Conservation (phyloP, 2,113 vertebrate species). For the Barnardius zonarius region DNA sequence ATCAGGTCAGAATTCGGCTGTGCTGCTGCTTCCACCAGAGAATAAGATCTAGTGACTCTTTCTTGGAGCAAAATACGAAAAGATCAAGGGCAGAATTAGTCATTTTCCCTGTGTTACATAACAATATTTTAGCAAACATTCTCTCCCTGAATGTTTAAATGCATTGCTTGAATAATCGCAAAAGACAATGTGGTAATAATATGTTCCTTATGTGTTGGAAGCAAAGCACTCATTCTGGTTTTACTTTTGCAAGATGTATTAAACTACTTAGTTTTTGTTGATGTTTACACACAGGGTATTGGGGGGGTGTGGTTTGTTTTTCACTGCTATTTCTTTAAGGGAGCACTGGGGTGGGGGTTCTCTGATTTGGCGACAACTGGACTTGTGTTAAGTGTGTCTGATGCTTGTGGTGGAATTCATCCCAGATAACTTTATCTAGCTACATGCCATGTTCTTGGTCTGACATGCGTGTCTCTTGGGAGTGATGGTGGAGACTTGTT, state of each 20-base stretch:
- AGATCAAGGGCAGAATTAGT: conserved; percentile 50
- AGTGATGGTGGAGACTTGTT: neutral
- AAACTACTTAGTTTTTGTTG: conserved; percentile 1
- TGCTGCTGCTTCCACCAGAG: neutral
- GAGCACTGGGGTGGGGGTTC: neutral
- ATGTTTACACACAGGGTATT: conserved; percentile 16
- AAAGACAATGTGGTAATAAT: conserved; percentile 60
- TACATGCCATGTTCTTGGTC: neutral
- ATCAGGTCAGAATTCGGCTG: neutral
- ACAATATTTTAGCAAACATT: conserved; percentile 60
- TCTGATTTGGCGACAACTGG: neutral
- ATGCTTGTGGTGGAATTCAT: neutral
- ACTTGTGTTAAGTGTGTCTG: neutral
- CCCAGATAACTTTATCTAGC: neutral
- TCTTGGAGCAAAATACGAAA: conserved; percentile 29
- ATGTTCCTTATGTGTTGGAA: conserved; percentile 63
- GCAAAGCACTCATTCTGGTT: conserved; percentile 39
- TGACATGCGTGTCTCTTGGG: neutral
- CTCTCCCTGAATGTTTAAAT: conserved; percentile 60
- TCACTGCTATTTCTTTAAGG: neutral
- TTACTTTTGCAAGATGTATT: conserved; percentile 42
- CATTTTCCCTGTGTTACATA: conserved; percentile 60
- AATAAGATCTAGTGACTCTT: conserved; percentile 32
- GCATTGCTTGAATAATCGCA: conserved; percentile 55
- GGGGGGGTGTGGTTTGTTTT: neutral